phyloP scores from a whole-genome alignment of 2,113 vertebrate species.

The Ceratotherium simum region DNA sequence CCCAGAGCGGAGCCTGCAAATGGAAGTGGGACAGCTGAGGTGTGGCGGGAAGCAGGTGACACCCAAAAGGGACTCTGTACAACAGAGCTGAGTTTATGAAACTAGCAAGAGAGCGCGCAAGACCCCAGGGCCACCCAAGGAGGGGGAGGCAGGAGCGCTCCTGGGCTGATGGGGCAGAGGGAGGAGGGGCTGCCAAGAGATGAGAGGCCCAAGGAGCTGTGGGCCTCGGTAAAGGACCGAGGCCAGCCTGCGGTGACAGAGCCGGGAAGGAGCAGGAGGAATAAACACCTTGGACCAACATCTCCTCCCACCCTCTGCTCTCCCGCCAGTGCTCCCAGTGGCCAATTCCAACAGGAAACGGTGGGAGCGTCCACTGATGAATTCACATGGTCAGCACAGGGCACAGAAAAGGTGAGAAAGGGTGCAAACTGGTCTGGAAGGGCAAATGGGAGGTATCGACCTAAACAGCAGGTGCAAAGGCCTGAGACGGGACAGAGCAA shows the following conservation, averaged over 20 bases:
- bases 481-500: neutral
- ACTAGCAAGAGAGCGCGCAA: neutral
- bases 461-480: neutral
- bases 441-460: neutral
- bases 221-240: neutral
- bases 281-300: neutral
- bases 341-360: constrained; percentile 1
- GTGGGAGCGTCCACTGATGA: neutral
- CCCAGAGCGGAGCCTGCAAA: too few relatives aligned
- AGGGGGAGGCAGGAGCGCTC: too few relatives aligned
- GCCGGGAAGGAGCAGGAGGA: neutral
- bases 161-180: neutral
- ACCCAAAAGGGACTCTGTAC: neutral
- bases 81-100: neutral
- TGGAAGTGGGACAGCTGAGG: neutral
- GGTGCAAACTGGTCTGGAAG: neutral
- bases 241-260: neutral
- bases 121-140: neutral
- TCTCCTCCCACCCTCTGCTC: neutral
- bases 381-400: neutral
- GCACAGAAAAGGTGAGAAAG: neutral
- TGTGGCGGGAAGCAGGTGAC: neutral
- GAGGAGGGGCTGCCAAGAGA: neutral
- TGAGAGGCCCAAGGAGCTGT: neutral
- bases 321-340: neutral